These are phyloP conservation scores for Apis cerana DNA, from an alignment of 1,140 invertebrate species.

Conservation along the genomic window DNA sequence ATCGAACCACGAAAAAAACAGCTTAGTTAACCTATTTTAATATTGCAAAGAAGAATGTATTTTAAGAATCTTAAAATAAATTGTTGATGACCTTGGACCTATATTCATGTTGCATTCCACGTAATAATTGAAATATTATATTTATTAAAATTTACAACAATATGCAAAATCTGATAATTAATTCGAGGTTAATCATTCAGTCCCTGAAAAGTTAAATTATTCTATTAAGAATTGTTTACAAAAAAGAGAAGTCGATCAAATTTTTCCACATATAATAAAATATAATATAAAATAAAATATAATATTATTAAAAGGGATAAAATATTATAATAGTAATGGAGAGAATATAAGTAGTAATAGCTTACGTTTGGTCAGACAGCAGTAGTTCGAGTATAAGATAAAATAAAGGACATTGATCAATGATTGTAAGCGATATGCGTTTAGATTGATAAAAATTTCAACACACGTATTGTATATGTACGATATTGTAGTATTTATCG, in stretches of 20 bases:
- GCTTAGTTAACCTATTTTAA: background rate
- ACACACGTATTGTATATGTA: background rate
- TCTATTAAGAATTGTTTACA: too few relatives aligned
- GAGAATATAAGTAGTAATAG: background rate
- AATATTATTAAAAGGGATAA: background rate
- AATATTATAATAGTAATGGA: background rate
- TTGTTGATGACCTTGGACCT: background rate
- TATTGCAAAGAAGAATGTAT: conserved; percentile 1
- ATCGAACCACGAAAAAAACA: conserved; percentile 20
- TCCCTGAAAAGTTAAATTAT: too few relatives aligned
- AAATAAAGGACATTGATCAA: background rate
- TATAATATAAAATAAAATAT: background rate
- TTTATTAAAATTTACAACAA: background rate
- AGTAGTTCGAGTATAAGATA: background rate
- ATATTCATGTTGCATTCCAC: background rate
- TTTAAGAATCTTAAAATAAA: conserved; percentile 22
- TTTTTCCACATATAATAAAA: background rate
- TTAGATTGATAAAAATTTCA: background rate
- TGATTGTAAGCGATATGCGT: background rate
- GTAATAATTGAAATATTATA: background rate
- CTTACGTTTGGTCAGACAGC: background rate
- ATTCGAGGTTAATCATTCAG: too few relatives aligned
- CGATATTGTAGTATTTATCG: too few relatives aligned
- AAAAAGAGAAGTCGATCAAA: too few relatives aligned
- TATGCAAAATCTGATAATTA: too few relatives aligned